Percentiles rank a stretch among this genome's conserved stretches.
phyloP scores from a whole-genome alignment of 1,140 invertebrate genomes.

The Zaprionus kolodkinae region DNA sequence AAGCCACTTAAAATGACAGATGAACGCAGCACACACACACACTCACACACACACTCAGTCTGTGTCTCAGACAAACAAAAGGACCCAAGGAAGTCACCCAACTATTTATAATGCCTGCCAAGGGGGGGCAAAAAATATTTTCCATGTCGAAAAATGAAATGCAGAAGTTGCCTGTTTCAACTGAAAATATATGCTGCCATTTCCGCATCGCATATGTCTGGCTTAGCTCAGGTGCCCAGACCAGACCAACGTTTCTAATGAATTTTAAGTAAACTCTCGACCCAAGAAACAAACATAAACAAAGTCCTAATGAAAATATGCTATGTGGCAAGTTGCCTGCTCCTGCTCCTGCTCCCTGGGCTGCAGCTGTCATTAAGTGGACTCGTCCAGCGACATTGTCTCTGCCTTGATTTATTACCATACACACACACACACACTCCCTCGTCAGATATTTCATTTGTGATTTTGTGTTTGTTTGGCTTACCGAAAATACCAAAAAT shows the following conservation, averaged over 20 bases:
- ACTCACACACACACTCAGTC: neutral
- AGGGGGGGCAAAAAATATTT: constrained; percentile 69
- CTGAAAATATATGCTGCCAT: constrained; percentile 65
- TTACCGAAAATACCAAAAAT: constrained; percentile 14
- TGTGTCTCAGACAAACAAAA: constrained; percentile 55
- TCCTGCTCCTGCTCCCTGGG: neutral
- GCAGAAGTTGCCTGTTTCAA: constrained; percentile 72
- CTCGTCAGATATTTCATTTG: constrained; percentile 49
- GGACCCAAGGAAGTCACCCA: constrained; percentile 73
- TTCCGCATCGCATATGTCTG: constrained; percentile 50
- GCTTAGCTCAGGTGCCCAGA: constrained; percentile 50
- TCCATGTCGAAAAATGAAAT: constrained; percentile 78
- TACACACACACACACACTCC: constrained; percentile 31
- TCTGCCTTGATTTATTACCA: constrained; percentile 56
- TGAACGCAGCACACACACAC: constrained; percentile 50
- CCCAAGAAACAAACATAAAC: constrained; percentile 62
- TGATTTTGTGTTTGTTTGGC: constrained; percentile 24
- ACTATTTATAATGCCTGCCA: constrained; percentile 76
- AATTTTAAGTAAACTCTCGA: constrained; percentile 50
- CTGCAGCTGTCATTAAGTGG: constrained; percentile 79
- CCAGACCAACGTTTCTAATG: constrained; percentile 28
- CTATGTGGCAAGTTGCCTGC: constrained; percentile 59
- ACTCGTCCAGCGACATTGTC: constrained; percentile 44
- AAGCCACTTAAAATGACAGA: constrained; percentile 83
- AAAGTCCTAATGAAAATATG: constrained; percentile 75